Evolutionary conservation across 2,888 invertebrate genomes (phyloP).

Genomic region (Lysandra bellargus): DNA sequence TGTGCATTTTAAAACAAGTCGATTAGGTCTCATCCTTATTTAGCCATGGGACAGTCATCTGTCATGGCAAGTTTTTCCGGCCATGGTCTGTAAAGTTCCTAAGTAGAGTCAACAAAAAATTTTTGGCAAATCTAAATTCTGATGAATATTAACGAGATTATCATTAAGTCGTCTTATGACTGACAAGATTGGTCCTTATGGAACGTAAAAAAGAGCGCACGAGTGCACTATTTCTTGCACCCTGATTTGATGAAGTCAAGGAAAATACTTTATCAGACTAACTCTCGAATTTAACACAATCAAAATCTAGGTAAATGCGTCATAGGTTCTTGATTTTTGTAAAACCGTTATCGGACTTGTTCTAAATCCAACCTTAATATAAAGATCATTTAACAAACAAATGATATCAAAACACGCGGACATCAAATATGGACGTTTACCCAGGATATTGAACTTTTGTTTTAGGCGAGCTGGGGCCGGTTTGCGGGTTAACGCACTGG

Average conservation of each 20-base stretch:
- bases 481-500: slow-evolving; percentile 74
- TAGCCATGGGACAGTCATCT: background rate
- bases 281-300: background rate
- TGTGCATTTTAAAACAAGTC: slow-evolving; percentile 39
- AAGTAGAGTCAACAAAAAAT: background rate
- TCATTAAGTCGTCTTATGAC: too few relatives aligned
- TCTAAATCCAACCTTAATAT: slow-evolving; percentile 8
- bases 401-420: slow-evolving; percentile 47
- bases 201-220: background rate
- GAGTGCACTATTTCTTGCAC: background rate
- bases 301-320: background rate
- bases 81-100: too few relatives aligned
- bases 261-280: too few relatives aligned
- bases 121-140: background rate
- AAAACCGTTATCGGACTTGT: background rate
- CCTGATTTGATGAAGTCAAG: too few relatives aligned
- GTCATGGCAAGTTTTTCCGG: background rate
- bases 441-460: slow-evolving; percentile 73
- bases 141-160: background rate
- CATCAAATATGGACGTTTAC: slow-evolving; percentile 59
- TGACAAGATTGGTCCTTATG: background rate
- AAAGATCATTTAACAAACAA: slow-evolving; percentile 38
- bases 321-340: background rate
- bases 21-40: slow-evolving; percentile 4
- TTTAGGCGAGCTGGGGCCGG: slow-evolving; percentile 65